Conservation (phyloP, 2,113 vertebrate species). For the Mesembrinibis cayennensis region DNA sequence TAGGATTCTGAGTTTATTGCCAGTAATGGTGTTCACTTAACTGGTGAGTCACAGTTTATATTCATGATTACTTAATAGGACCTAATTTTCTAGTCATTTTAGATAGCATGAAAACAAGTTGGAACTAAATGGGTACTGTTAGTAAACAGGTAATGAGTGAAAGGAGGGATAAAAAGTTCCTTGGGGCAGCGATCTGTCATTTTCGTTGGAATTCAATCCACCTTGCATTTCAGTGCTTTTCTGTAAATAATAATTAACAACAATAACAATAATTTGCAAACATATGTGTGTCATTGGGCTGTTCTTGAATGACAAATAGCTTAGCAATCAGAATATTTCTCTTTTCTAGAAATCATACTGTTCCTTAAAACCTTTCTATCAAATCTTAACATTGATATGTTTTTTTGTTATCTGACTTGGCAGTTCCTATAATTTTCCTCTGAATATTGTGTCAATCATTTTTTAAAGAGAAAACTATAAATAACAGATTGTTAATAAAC, state of each 20-base stretch:
- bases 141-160: constrained; percentile 54
- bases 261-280: constrained; percentile 60
- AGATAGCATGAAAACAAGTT: constrained; percentile 51
- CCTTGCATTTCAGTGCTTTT: neutral
- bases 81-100: constrained; percentile 62
- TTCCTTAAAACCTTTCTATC: constrained; percentile 9
- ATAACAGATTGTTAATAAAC: constrained; percentile 64
- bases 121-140: neutral
- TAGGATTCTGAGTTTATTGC: constrained; percentile 47
- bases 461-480: constrained; percentile 20
- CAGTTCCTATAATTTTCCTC: constrained; percentile 30
- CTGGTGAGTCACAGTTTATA: constrained; percentile 54
- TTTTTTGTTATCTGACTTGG: constrained; percentile 5
- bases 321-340: constrained; percentile 6
- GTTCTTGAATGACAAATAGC: constrained; percentile 11
- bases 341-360: neutral
- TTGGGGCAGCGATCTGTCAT: neutral
- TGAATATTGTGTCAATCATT: constrained; percentile 31
- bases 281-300: constrained; percentile 6
- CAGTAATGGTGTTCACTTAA: constrained; percentile 45
- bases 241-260: constrained; percentile 59
- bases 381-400: neutral
- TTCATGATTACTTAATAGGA: constrained; percentile 63
- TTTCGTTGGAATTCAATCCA: constrained; percentile 39
- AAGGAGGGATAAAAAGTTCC: constrained; percentile 5